Conservation (phyloP, 2,113 vertebrate genomes). For the Hippolais icterina region DNA sequence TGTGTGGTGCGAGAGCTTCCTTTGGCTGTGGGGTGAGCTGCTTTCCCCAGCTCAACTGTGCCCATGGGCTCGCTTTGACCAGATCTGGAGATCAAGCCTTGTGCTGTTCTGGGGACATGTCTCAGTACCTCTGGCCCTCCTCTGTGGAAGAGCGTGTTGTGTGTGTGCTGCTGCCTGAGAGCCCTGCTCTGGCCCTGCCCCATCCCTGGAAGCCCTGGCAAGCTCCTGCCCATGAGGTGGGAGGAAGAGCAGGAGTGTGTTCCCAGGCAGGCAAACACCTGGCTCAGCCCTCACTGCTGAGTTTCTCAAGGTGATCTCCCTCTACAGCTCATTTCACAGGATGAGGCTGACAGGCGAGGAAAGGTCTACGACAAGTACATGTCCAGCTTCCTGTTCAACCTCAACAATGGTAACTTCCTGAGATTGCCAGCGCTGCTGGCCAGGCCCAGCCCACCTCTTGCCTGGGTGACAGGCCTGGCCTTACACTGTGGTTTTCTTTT, state of each 20-base stretch:
- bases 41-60: fast-evolving
- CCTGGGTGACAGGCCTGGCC: neutral
- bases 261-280: neutral
- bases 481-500: neutral
- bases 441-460: neutral
- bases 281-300: neutral
- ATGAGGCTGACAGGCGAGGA: slow-evolving; percentile 94
- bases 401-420: slow-evolving; percentile 87
- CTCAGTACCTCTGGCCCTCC: neutral
- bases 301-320: neutral
- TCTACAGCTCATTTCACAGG: slow-evolving; percentile 93
- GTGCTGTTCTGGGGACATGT: fast-evolving
- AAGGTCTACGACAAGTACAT: slow-evolving; percentile 99
- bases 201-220: neutral
- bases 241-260: neutral
- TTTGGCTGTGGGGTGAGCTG: fast-evolving
- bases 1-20: neutral
- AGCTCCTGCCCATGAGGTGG: neutral
- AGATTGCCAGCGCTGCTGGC: neutral
- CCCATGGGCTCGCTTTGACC: fast-evolving
- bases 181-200: neutral
- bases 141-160: fast-evolving
- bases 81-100: neutral
- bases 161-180: neutral
- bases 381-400: slow-evolving; percentile 99